Evolutionary conservation across 2,888 invertebrate species (phyloP).

Genomic region (Drosophila conformis): DNA sequence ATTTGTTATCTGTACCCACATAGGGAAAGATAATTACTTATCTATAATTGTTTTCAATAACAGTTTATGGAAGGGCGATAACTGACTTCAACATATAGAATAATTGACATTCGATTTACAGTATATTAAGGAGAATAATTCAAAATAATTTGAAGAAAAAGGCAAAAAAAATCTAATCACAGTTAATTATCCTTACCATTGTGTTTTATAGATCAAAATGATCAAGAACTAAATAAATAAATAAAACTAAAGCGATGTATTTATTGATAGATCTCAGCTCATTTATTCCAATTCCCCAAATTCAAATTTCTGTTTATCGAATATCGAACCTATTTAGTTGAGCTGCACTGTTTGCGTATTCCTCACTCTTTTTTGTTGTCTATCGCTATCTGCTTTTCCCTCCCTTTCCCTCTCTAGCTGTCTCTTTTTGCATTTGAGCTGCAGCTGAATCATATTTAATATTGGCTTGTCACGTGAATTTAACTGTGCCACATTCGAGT

Average conservation of each 20-base stretch:
- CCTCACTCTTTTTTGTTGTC: not conserved
- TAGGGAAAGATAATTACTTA: not conserved
- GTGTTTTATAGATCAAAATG: not conserved
- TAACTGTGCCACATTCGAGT: constrained; percentile 64
- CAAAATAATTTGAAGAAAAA: not conserved
- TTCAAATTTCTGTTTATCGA: not conserved
- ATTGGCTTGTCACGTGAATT: constrained; percentile 80
- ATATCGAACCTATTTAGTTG: constrained; percentile 13
- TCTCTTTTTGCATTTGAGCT: constrained; percentile 19
- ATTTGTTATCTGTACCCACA: too few species aligned
- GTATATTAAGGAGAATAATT: not conserved
- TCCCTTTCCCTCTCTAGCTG: not conserved
- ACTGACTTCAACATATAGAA: not conserved
- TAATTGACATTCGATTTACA: not conserved
- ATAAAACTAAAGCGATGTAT: not conserved
- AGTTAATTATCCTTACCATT: not conserved
- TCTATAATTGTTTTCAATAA: not conserved
- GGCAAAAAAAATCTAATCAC: not conserved
- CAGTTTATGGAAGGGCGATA: not conserved
- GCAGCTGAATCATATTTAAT: constrained; percentile 74
- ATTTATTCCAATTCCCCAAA: not conserved
- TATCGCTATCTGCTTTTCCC: constrained; percentile 2
- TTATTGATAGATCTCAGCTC: not conserved
- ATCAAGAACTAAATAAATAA: not conserved
- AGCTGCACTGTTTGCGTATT: constrained; percentile 5